Evolutionary conservation across 2,113 vertebrate genomes (phyloP), one percentile per base, ranked within the genome.

Genomic region (Paramisgurnus dabryanus): DNA sequence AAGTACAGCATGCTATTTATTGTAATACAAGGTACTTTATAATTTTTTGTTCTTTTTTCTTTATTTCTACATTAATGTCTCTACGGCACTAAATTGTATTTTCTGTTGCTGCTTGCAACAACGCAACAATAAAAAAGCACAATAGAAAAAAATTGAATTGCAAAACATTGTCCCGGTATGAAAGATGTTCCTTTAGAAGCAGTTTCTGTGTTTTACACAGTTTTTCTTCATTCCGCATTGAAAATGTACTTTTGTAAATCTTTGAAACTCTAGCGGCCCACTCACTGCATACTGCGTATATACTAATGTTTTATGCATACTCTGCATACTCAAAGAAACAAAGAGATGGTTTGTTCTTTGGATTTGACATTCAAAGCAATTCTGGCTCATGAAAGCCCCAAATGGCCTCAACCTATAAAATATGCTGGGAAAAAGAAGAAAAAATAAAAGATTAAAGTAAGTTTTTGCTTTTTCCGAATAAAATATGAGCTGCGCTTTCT

Each of bases 161-260:
- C 70, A 18, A 7, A 67, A 67, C 9, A 12, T 7, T 57, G 34
- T 12, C 50, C 50, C 60, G n/a, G 17, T 58, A 3, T 58, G 12
- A 73, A 73, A 58, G 39, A 58, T 22, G 50, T 40, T 17, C 18
- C 0, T 50, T 53, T 2, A 2, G 50, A 53, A 13, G 12, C 15
- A 8, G 43, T 45, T 69, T 69, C 45, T 69, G 22, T 13, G 15
- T 47, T 13, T 69, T 9, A 8, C 34, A 34, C 13, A 15, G 47
- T 34, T 53, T 13, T 13, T 53, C 17, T 58, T 18, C n/a, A 58
- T 58, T 43, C 39, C 12, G n/a, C 3, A 18, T 9, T 13, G 12
- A 60, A 55, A 45, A 73, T 60, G 39, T 73, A 9, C 70, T 73
- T 60, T 60, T 45, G 69, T 72, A 57, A 72, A 27, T 55, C 68